These are phyloP conservation scores for Rhopilema esculentum DNA, from an alignment of 30 jellyfish, hydroid and myxozoan genomes.

Conservation along the genomic window DNA sequence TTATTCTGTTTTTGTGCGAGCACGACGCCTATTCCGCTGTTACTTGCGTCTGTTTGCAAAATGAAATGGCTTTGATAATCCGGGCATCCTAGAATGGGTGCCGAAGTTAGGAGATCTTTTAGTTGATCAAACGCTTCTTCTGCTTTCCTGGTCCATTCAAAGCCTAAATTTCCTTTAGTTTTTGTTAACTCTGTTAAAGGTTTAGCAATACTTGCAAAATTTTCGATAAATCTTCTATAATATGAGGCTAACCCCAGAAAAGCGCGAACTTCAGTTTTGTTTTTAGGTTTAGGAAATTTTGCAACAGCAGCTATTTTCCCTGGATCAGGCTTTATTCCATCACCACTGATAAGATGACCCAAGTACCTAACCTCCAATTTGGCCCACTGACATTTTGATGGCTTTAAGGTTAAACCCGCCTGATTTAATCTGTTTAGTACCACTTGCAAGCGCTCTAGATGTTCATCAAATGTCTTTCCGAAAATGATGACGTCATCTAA, in stretches of 20 bases:
- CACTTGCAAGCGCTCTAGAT: neutral
- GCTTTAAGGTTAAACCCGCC: constrained; percentile 10
- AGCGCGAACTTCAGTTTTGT: constrained; percentile 13
- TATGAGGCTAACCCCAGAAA: no score
- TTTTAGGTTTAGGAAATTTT: constrained; percentile 61
- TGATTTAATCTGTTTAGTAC: neutral
- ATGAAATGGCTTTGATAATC: constrained; percentile 24
- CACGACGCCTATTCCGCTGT: constrained; percentile 60
- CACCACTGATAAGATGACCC: constrained; percentile 17
- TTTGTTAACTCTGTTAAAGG: constrained; percentile 22
- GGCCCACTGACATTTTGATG: constrained; percentile 37
- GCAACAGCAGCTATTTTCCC: neutral
- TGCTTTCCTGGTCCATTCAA: no score
- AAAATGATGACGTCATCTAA: constrained; percentile 8
- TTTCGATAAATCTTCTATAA: constrained; percentile 47
- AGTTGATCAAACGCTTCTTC: constrained; percentile 2
- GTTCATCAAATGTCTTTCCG: constrained; percentile 9
- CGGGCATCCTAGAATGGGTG: constrained; percentile 67
- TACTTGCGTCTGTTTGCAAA: constrained; percentile 63
- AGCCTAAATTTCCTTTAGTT: neutral
- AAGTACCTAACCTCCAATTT: constrained; percentile 13
- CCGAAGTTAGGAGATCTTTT: neutral
- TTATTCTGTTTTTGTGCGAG: constrained; percentile 51
- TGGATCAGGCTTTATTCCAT: constrained; percentile 60
- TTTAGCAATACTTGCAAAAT: constrained; percentile 27